phyloP scores from a whole-genome alignment of 2,797 vertebrate genomes.

The Muscicapa comitata region DNA sequence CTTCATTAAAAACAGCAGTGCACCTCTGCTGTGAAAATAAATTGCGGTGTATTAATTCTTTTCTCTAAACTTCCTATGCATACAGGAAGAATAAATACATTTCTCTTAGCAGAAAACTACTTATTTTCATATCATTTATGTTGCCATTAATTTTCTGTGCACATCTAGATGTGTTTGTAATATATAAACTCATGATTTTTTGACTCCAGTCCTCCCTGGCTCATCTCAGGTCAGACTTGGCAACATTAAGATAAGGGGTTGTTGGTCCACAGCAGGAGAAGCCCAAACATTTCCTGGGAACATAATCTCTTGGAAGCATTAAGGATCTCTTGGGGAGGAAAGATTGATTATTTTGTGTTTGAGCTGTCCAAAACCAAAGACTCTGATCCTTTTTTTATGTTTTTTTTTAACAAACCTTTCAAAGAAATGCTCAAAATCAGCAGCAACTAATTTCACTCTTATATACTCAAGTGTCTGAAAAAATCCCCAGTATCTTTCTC shows the following conservation, averaged over 20 bases:
- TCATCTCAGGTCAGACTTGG: background rate
- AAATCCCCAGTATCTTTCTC: background rate
- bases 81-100: background rate
- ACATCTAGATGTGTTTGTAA: background rate
- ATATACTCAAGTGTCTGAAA: background rate
- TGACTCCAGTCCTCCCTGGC: background rate
- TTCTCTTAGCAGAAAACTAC: background rate
- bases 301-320: background rate
- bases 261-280: background rate
- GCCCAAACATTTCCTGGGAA: rapidly evolving
- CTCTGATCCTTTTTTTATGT: rapidly evolving
- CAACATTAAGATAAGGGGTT: background rate
- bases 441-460: background rate
- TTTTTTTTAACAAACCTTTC: background rate
- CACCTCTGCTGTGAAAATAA: background rate
- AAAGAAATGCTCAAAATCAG: background rate
- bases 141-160: background rate
- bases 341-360: background rate
- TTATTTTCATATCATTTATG: background rate
- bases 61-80: background rate
- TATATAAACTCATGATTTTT: rapidly evolving
- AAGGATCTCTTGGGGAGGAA: background rate
- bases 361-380: background rate
- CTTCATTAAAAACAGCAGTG: background rate
- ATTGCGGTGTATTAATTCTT: background rate